Evolutionary conservation across 2,797 vertebrate genomes (phyloP), one percentile per base, ranked within the genome.

Genomic region (Antennarius maculatus): DNA sequence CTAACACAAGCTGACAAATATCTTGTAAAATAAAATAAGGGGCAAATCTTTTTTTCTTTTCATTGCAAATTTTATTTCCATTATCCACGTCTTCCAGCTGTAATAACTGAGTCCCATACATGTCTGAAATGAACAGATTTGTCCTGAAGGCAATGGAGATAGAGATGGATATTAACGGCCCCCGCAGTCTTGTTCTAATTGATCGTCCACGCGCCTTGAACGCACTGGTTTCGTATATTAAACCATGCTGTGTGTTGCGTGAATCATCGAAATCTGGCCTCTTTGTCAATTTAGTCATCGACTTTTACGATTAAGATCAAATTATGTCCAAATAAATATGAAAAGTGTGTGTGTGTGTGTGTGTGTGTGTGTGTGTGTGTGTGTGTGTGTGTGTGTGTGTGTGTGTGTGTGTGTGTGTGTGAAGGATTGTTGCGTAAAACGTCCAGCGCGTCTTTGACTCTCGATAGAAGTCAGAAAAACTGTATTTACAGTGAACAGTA

Each of bases 231-330:
- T n/a, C 46, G 17, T 7, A n/a, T 60, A 46, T 28, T 39, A 23
- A 58, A 60, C 61, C n/a, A 18, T 43, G 64, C 54, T 59, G 63
- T 50, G 57, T 63, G 65, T 57, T 67, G 42, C 45, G 8, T 13
- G 52, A 39, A 6, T 34, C 60, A 84, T 85, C 71, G 62, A 88
- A 83, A 80, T 47, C 11, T 79, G 81, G 88, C 85, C 82, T 54
- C 54, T 23, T 17, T 31, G 46, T 74, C 81, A 77, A 86, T 54
- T 39, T 64, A 52, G 45, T 37, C 29, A 48, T 80, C 64, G 73
- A 80, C 69, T 71, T 80, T 41, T 69, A 61, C 71, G 82, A 82
- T 84, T 76, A 69, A 37, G 39, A 66, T 27, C 48, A 79, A 83
- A 79, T 72, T 75, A 31, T 62, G 56, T 79, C 61, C 76, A 17